Base-by-base conservation (phyloP, 2,797 vertebrate species). In the Rallus crepitans region DNA sequence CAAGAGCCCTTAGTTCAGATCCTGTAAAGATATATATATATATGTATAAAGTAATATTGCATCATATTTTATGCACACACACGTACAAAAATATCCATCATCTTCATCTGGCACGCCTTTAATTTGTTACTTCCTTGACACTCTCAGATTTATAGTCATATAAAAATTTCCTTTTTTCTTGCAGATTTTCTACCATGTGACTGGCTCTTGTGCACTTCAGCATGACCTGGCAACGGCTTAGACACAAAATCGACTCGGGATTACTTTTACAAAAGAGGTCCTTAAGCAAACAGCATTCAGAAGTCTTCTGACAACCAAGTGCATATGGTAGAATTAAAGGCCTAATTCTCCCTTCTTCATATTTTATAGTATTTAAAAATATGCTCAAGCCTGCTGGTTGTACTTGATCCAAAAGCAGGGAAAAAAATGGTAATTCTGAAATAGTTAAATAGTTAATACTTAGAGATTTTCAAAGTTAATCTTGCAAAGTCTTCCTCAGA, bases 181-280 rank as follows among this genome's bases (percentile, higher is more conserved):
- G n/a, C 98, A 99, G 99, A 98, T 99, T 96, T 99, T 99, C 96
- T 99, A 99, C 89, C 98, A 99, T 0, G 99, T 99, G 96, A 99
- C 99, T 21, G 99, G 99, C 84, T 97, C 98, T 93, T 99, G 99
- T 0, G 97, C 99, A 5, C 99, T 98, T 76, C 98, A 97, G 91
- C 98, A 99, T 30, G 99, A 99, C 89, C 98, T 99, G 86, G 98
- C 99, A 2, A 98, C 99, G 99, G 98, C 98, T 94, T 99, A 98
- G 98, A 73, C 55, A 73, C 37, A 87, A 57, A 82, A 82, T 59
- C 60, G 77, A 69, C 82, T 91, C 73, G 69, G 76, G 94, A 94
- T 96, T 86, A 78, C 27, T 89, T 92, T 73, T 77, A 81, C 50
- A 72, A 64, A 82, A 77, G 76, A 72, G 6, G 15, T 35, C 80